Percentiles rank a stretch among this genome's conserved stretches.
These are phyloP conservation scores for Lottia scabra DNA, from an alignment of 2,888 invertebrate species.

Conservation along the genomic window DNA sequence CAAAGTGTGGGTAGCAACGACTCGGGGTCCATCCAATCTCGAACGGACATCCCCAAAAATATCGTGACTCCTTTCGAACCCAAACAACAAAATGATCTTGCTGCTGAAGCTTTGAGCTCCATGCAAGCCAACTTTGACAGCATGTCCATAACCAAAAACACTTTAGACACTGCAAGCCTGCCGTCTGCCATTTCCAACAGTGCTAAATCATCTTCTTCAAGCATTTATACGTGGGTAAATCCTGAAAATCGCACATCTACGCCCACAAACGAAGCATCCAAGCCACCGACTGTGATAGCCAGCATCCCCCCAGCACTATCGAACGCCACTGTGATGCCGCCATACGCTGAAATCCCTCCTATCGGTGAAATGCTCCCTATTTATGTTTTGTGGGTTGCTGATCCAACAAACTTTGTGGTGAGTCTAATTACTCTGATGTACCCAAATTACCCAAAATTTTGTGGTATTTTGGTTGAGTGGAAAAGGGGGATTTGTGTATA, in stretches of 20 bases:
- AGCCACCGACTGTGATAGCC: neutral
- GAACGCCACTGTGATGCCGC: constrained; percentile 16
- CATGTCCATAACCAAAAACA: no score
- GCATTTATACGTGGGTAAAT: constrained; percentile 6
- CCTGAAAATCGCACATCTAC: neutral
- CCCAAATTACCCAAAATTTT: constrained; percentile 7
- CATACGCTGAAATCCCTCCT: constrained; percentile 30
- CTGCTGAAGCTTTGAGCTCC: no score
- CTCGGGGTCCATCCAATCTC: neutral
- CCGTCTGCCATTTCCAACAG: constrained; percentile 9
- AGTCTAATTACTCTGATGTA: constrained; percentile 41
- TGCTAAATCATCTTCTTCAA: constrained; percentile 5
- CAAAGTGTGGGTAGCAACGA: neutral
- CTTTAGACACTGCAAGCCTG: neutral
- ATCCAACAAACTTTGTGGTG: constrained; percentile 55
- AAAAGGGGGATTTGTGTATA: no score
- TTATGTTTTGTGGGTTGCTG: constrained; percentile 40
- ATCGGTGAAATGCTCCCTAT: constrained; percentile 42
- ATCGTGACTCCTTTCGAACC: constrained; percentile 8
- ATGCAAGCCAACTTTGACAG: no score
- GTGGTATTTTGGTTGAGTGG: no score
- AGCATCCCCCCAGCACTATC: constrained; percentile 14
- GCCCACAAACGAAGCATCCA: neutral
- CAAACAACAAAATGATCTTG: neutral
- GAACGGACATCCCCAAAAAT: neutral